A percentile compares a stretch with the other conserved stretches of the same genome.
Conservation (phyloP, 2,113 vertebrate genomes). For the Amblyopsis rosae region DNA sequence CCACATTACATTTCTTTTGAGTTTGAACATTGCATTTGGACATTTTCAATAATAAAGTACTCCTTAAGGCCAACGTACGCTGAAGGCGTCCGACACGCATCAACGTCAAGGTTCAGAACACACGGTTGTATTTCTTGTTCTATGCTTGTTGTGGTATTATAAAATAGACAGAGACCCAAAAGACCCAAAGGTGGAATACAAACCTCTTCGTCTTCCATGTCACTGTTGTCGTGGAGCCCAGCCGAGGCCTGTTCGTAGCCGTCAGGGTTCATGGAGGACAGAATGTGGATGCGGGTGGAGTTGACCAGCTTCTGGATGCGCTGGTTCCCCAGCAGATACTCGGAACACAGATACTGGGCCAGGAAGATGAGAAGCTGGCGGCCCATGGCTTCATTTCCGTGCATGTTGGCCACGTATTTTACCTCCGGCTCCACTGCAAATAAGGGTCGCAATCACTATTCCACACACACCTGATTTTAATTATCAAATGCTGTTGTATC, state of each 20-base stretch:
- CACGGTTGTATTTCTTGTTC: no score
- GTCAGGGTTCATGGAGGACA: constrained; percentile 95
- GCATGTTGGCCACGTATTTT: constrained; percentile 92
- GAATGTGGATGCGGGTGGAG: constrained; percentile 89
- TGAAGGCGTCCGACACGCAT: no score
- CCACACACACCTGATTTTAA: background rate
- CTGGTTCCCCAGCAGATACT: constrained; percentile 84
- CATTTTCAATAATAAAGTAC: no score
- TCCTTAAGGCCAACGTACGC: no score
- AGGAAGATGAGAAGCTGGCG: constrained; percentile 89
- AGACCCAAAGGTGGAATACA: constrained; percentile 8
- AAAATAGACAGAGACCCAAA: no score
- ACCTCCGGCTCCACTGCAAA: constrained; percentile 91
- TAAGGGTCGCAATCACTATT: constrained; percentile 24
- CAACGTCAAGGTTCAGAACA: no score
- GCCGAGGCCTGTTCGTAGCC: constrained; percentile 87
- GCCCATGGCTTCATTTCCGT: constrained; percentile 90
- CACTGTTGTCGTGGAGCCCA: constrained; percentile 65
- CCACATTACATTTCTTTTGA: no score
- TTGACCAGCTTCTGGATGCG: constrained; percentile 88
- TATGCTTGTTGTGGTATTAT: no score
- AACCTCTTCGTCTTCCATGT: constrained; percentile 62
- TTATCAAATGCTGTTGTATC: background rate
- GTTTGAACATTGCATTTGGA: no score
- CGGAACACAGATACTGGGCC: constrained; percentile 88